Percentiles rank a stretch among this genome's conserved stretches.
Conservation (phyloP, 2,888 invertebrate species). For the Parnassius mnemosyne region DNA sequence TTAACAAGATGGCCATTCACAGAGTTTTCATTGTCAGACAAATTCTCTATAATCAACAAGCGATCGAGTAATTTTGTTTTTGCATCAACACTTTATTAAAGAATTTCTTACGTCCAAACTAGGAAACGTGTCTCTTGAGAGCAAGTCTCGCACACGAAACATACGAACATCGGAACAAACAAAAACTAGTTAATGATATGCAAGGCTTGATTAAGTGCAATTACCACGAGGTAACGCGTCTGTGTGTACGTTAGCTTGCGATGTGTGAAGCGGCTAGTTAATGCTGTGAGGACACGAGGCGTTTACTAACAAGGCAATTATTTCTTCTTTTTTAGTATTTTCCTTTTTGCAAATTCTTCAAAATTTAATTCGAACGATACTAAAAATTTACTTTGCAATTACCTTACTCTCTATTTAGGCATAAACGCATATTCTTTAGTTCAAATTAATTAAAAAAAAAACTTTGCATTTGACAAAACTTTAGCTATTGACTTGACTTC, state of each 20-base stretch:
- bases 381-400: no score
- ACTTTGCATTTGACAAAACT: no score
- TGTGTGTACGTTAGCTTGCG: neutral
- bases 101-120: conserved; percentile 12
- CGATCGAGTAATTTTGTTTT: conserved; percentile 16
- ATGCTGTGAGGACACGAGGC: neutral
- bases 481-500: no score
- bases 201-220: conserved; percentile 17
- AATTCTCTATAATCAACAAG: conserved; percentile 17
- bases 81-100: neutral
- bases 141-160: neutral
- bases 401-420: no score
- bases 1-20: conserved; percentile 7
- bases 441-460: no score
- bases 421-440: no score
- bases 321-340: neutral
- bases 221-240: conserved; percentile 3
- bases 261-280: conserved; percentile 4
- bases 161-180: neutral
- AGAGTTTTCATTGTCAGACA: conserved; percentile 19
- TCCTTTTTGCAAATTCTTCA: no score
- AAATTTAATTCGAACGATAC: no score
- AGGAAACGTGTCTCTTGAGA: conserved; percentile 12
- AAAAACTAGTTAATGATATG: conserved; percentile 26
- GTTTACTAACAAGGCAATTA: conserved; percentile 8